A percentile compares a stretch with the other conserved stretches of the same genome.
Conservation (phyloP, 2,113 vertebrate genomes). For the Caloenas nicobarica region DNA sequence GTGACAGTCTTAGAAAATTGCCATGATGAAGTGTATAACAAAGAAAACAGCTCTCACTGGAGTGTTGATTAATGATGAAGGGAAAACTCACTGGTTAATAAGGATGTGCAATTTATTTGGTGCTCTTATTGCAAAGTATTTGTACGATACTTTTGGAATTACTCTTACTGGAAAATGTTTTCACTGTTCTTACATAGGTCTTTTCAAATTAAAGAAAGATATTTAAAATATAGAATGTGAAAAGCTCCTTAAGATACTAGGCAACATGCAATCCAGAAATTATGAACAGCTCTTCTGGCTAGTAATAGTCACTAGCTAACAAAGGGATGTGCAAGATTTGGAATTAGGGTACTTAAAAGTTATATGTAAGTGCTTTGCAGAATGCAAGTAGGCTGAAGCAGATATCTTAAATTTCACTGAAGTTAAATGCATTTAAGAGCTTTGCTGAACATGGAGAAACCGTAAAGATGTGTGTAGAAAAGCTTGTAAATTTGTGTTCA, state of each 20-base stretch:
- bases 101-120: not conserved
- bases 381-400: not conserved
- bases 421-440: not conserved
- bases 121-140: not conserved
- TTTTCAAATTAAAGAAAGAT: not conserved
- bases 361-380: not conserved
- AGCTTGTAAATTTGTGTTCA: not conserved
- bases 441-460: not conserved
- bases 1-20: not conserved
- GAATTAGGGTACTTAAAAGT: not conserved
- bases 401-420: not conserved
- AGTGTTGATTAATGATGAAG: not conserved
- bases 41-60: not conserved
- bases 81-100: not conserved
- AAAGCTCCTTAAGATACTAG: not conserved
- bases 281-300: not conserved
- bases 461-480: not conserved
- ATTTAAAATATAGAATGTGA: not conserved
- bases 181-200: fast-evolving
- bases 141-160: not conserved
- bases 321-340: not conserved
- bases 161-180: not conserved
- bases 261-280: not conserved
- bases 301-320: not conserved
- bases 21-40: not conserved